Evolutionary conservation across 2,797 vertebrate genomes (phyloP), one percentile per base, ranked within the genome.

Genomic region (Crenuchus spilurus): DNA sequence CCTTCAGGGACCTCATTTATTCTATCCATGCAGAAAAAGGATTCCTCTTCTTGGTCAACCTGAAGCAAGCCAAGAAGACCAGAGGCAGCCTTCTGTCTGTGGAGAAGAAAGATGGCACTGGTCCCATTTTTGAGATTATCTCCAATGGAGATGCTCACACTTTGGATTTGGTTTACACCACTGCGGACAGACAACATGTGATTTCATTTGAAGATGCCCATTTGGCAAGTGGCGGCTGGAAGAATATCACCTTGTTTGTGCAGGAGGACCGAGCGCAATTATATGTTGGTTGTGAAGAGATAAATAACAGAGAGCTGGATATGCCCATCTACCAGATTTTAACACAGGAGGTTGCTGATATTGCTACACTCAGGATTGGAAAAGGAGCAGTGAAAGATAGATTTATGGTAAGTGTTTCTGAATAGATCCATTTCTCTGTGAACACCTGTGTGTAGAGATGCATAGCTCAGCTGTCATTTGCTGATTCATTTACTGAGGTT

Each of bases 191-290:
- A 75, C 95, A 95, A 74, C 94, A 95, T 0, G 72, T 97, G 52
- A 92, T 96, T 72, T 97, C 96, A 0, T 94, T 99, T 30, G 96
- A 98, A 37, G 97, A 99, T 13, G 94, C 93, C 0, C 85, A 91
- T 35, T 85, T 99, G 84, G 96, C 96, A 54, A 95, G 90, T 0
- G 95, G 95, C 33, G 94, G 95, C 16, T 99, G 98, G 98, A 96
- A 93, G 91, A 98, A 96, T 83, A 94, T 99, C 90, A 98, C 95
- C 2, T 92, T 99, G 78, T 98, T 99, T 67, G 91, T 99, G 52
- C 95, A 99, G 84, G 97, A 99, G 39, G 97, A 99, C 79, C 88
- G 93, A 2, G 97, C 94, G 22, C 94, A 98, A 74, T 94, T 99
- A 1, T 96, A 93, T 33, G 94, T 98, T 1, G 98, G 96, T 37